Conservation (phyloP, 2,888 invertebrate species). For the Linnaemya vulpina region DNA sequence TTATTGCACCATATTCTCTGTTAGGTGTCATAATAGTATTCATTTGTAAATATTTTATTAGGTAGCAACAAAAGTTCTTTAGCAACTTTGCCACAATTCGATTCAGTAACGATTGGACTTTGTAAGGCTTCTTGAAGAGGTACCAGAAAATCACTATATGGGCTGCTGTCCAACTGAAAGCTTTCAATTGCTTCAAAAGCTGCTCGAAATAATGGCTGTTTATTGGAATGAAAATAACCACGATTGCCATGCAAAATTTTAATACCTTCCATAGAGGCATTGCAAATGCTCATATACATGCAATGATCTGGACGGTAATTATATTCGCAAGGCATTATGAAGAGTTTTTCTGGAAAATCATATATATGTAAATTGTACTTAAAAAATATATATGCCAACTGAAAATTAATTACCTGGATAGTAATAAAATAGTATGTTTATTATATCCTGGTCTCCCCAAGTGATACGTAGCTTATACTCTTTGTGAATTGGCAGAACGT, state of each 20-base stretch:
- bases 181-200: conserved; percentile 85
- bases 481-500: conserved; percentile 92
- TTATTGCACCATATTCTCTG: neutral
- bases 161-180: conserved; percentile 85
- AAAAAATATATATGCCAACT: neutral
- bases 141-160: conserved; percentile 75
- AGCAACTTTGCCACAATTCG: conserved; percentile 87
- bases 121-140: conserved; percentile 82
- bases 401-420: conserved; percentile 85
- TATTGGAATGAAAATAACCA: conserved; percentile 92
- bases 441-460: conserved; percentile 99
- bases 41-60: conserved; percentile 81
- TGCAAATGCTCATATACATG: conserved; percentile 96
- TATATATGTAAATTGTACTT: neutral
- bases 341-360: conserved; percentile 87
- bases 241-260: conserved; percentile 94
- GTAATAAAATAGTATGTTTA: conserved; percentile 92
- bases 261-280: conserved; percentile 86
- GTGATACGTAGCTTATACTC: conserved; percentile 93
- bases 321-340: conserved; percentile 91
- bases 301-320: conserved; percentile 98
- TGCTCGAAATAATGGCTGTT: conserved; percentile 92
- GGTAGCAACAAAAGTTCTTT: conserved; percentile 84
- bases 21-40: conserved; percentile 75
- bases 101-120: conserved; percentile 84